A percentile compares a stretch with the other conserved stretches of the same genome.
Evolutionary conservation across 2,113 vertebrate species (phyloP).

Genomic region (Phylloscopus trochilus): DNA sequence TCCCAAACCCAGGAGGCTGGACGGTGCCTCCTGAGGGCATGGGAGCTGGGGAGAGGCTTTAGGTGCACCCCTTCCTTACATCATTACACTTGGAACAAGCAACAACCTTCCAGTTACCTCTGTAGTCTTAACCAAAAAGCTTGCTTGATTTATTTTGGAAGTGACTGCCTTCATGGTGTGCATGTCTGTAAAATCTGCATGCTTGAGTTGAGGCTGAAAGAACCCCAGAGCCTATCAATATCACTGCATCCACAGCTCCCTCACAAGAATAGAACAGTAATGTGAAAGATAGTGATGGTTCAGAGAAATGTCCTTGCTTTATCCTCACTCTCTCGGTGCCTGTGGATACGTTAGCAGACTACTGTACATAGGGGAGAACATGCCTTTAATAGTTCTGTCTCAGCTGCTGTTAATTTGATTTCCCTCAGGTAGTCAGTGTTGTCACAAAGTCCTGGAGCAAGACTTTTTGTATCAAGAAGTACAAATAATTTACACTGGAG

Average conservation of each 20-base stretch:
- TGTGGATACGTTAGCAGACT: conserved; percentile 3
- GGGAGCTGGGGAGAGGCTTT: neutral
- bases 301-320: conserved; percentile 44
- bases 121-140: neutral
- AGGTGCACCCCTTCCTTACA: accelerated
- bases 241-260: neutral
- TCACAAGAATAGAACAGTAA: neutral
- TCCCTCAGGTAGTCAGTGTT: conserved; percentile 52
- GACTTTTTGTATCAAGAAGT: neutral
- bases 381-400: conserved; percentile 50
- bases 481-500: conserved; percentile 22
- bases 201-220: neutral
- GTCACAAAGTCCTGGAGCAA: conserved; percentile 41
- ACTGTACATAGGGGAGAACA: conserved; percentile 14
- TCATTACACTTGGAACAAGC: neutral
- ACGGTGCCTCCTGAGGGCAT: neutral
- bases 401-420: conserved; percentile 58
- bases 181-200: neutral
- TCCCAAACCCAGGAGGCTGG: neutral
- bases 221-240: neutral
- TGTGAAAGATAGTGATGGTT: neutral
- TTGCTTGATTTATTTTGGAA: neutral
- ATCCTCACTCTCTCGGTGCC: conserved; percentile 4
- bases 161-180: neutral
- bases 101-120: neutral